phyloP scores from a whole-genome alignment of 2,888 invertebrate species.

The Melieria omissa region DNA sequence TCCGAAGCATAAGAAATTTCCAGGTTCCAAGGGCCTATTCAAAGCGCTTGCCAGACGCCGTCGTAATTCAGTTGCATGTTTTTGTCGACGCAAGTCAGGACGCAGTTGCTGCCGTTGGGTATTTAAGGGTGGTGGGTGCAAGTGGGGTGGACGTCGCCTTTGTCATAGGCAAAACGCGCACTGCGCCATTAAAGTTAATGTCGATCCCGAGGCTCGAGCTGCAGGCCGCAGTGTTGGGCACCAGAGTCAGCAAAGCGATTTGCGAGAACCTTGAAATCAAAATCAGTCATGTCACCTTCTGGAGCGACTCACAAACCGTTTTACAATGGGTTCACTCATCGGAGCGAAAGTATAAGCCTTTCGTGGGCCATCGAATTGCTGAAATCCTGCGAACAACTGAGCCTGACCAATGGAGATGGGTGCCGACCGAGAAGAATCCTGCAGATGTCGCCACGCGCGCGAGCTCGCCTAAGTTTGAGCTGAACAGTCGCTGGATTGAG shows the following conservation, averaged over 20 bases:
- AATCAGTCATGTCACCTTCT: conserved; percentile 3
- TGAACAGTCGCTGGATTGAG: too few relatives aligned
- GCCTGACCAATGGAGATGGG: too few relatives aligned
- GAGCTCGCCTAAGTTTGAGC: too few relatives aligned
- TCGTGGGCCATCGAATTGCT: conserved; percentile 36
- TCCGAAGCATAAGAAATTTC: conserved; percentile 29
- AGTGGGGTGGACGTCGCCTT: too few relatives aligned
- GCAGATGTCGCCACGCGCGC: too few relatives aligned
- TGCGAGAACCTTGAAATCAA: conserved; percentile 22
- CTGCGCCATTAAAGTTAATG: conserved; percentile 27
- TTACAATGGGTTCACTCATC: conserved; percentile 28
- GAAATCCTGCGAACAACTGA: conserved; percentile 43
- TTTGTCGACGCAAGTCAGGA: conserved; percentile 37
- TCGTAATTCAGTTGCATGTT: neutral
- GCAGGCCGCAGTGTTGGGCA: conserved; percentile 39
- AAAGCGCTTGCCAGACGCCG: neutral
- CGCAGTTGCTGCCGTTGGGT: conserved; percentile 42
- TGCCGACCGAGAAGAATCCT: too few relatives aligned
- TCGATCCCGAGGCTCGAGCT: conserved; percentile 39
- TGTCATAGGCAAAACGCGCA: too few relatives aligned
- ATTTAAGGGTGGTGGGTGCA: too few relatives aligned
- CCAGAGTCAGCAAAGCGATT: conserved; percentile 26
- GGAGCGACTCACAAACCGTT: conserved; percentile 34
- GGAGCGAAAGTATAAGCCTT: conserved; percentile 29
- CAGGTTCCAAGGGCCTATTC: conserved; percentile 39